Evolutionary conservation across 2,797 vertebrate genomes (phyloP), one percentile per base, ranked within the genome.

Genomic region (Champsocephalus esox): DNA sequence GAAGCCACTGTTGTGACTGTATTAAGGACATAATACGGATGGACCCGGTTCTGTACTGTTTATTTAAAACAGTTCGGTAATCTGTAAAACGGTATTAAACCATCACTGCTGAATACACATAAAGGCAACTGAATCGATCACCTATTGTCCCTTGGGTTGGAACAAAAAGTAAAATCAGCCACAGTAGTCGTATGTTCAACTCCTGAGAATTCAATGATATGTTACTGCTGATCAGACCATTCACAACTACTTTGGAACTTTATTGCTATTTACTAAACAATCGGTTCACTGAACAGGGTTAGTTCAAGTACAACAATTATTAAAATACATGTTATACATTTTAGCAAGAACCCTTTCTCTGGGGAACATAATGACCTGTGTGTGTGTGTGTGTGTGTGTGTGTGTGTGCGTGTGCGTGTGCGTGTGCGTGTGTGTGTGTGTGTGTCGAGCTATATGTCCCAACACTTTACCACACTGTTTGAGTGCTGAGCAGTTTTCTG

Each of bases 11-110:
- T 44, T 4, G 13, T 41, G 19, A 45, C 24, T 55, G 32, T 38
- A 66, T 19, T n/a, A 43, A 8, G 5, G 38, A 41, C 38, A 88
- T 19, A 38, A 44, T 21, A 44, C 21, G 12, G 41, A 59, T 5
- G 34, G 34, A 17, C 12, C 41, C 14, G n/a, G 19, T 21, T 59
- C 7, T 14, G 38, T 44, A 14, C 12, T 21, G 38, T 59, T 59
- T 19, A n/a, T 59, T 44, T 12, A 21, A 21, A 59, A 58, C 44
- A 16, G 32, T 12, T 56, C 9, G 16, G 48, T n/a, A 3, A 10
- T n/a, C 48, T 50, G n/a, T 8, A 50, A 57, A 57, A 16, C 9
- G 17, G n/a, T 57, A 16, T 57, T 38, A 38, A 16, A 9, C 32
- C 55, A 38, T 57, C 12, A 28, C 12, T 34, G 5, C 5, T 38